Evolutionary conservation across 1,140 invertebrate genomes (phyloP), one percentile per base, ranked within the genome.

Genomic region (Ylistrum balloti): DNA sequence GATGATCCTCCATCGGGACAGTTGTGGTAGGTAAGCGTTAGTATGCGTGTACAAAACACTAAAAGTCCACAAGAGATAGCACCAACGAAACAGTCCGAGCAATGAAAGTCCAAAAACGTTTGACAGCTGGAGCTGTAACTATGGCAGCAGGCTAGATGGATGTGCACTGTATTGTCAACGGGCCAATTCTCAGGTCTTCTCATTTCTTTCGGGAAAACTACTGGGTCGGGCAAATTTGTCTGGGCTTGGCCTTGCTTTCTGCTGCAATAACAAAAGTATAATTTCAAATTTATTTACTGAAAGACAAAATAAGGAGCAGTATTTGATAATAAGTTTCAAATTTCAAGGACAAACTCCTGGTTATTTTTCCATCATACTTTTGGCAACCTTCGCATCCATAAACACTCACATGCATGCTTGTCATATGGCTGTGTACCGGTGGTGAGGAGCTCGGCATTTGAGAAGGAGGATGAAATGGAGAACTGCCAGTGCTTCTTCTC

Each of bases 401-500:
- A 74, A n/a, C n/a, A 74, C 56, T 74, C 11, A 74, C 56, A 74
- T 74, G 56, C 56, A 74, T 74, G 56, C 56, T 88, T 7, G 91
- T 86, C 88, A 92, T 91, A 86, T 93, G 92, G 86, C 90, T 89
- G 88, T 93, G 93, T 88, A 95, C 93, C 48, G 95, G 95, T 35
- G 94, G 95, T 11, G 95, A 95, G 15, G 93, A 94, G 22, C 95
- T 93, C 13, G 93, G 92, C 85, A 94, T 86, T 86, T 95, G 94
- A 90, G 94, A 91, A 91, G 93, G 93, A 89, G 95, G 92, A 92
- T 95, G 94, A 94, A 94, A 93, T 91, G 94, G 88, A 97, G 97
- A 89, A 97, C 98, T 93, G 97, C 97, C 95, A 97, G 98, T 90
- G 86, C 90, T 98, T 94, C 98, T 97, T 96, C 97, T 97, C 95